These are phyloP conservation scores for Ectemnius cavifrons DNA, from an alignment of 2,888 invertebrate genomes.

Conservation along the genomic window DNA sequence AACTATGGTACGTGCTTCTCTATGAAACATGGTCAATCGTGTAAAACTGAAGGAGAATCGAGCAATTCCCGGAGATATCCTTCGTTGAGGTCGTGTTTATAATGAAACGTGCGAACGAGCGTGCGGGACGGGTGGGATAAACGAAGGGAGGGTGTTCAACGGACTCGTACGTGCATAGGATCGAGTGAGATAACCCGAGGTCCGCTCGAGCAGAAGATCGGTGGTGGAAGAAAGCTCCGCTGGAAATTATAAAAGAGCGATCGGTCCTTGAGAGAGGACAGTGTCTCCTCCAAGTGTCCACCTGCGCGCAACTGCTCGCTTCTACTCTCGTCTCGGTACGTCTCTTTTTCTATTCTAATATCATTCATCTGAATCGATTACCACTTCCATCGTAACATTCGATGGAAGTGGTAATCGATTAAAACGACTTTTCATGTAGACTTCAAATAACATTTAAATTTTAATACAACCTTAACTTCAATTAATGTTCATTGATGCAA, in stretches of 20 bases:
- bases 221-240: conserved; percentile 61
- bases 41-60: conserved; percentile 11
- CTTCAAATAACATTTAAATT: too few species aligned
- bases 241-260: conserved; percentile 75
- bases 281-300: conserved; percentile 69
- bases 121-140: neutral
- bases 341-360: conserved; percentile 20
- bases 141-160: neutral
- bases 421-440: too few species aligned
- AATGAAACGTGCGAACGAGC: too few species aligned
- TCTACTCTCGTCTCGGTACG: conserved; percentile 42
- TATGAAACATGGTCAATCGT: conserved; percentile 46
- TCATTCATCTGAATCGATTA: neutral
- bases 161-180: neutral
- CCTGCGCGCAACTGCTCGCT: conserved; percentile 54
- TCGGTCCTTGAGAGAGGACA: conserved; percentile 65
- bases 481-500: too few species aligned
- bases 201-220: conserved; percentile 15
- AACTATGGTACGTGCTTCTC: conserved; percentile 14
- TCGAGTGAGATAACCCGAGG: neutral
- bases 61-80: neutral
- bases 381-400: neutral
- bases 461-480: too few species aligned
- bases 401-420: too few species aligned
- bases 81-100: neutral